phyloP scores from a whole-genome alignment of 1,140 invertebrate genomes.

The Orius laevigatus region DNA sequence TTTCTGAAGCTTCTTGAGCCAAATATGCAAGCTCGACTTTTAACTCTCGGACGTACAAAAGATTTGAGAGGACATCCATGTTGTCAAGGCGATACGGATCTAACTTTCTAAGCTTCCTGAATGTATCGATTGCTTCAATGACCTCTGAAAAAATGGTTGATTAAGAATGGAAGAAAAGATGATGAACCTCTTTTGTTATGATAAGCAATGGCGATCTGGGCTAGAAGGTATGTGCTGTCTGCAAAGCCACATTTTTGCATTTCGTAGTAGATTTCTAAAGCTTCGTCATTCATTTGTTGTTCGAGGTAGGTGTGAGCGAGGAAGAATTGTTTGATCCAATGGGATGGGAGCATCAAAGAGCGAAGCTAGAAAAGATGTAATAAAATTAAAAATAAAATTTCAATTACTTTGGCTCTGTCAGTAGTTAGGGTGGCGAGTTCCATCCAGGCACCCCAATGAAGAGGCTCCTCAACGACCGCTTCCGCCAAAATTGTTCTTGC shows the following conservation, averaged over 20 bases:
- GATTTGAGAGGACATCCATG: constrained; percentile 93
- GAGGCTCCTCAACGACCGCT: constrained; percentile 57
- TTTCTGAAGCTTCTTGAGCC: constrained; percentile 80
- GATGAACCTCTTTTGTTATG: constrained; percentile 74
- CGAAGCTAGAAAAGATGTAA: constrained; percentile 32
- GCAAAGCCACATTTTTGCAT: constrained; percentile 65
- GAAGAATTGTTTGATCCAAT: constrained; percentile 94
- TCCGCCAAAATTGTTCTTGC: constrained; percentile 63
- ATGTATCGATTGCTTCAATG: constrained; percentile 72
- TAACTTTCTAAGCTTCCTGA: constrained; percentile 57
- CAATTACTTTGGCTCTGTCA: constrained; percentile 42
- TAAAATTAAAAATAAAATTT: too few species aligned
- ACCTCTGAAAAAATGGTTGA: constrained; percentile 49
- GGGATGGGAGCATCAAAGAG: constrained; percentile 63
- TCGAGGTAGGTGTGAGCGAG: constrained; percentile 80
- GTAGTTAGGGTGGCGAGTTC: constrained; percentile 75
- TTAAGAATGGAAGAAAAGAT: not conserved
- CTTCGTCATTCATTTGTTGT: constrained; percentile 78
- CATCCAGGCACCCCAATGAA: constrained; percentile 86
- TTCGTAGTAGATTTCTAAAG: constrained; percentile 61
- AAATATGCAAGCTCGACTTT: constrained; percentile 82
- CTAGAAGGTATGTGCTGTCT: constrained; percentile 75
- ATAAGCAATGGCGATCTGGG: constrained; percentile 80
- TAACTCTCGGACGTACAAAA: constrained; percentile 87
- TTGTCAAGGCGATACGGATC: constrained; percentile 91